A percentile compares a stretch with the other conserved stretches of the same genome.
Conservation (phyloP, 2,888 invertebrate genomes). For the Sminthurides aquaticus region DNA sequence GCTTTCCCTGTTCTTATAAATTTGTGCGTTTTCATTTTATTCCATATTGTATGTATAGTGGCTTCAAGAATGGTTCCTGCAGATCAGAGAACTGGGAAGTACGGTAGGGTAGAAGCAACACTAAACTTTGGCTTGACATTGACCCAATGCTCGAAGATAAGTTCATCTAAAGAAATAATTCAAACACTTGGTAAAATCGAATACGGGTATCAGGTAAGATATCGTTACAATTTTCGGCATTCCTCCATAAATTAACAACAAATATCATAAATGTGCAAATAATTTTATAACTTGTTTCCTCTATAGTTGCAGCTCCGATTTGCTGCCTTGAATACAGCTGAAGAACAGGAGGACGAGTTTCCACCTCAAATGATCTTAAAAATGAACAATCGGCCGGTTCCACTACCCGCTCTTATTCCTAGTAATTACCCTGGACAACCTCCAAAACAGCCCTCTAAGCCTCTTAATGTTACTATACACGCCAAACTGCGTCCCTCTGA, state of each 20-base stretch:
- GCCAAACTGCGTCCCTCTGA: constrained; percentile 78
- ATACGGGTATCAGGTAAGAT: constrained; percentile 26
- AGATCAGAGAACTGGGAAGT: constrained; percentile 7
- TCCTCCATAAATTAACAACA: no score
- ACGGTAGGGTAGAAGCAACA: neutral
- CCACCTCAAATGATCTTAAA: constrained; percentile 86
- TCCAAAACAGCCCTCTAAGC: constrained; percentile 89
- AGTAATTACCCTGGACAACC: constrained; percentile 95
- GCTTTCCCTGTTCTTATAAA: no score
- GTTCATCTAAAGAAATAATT: neutral
- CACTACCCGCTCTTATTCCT: constrained; percentile 83
- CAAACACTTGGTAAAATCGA: constrained; percentile 18
- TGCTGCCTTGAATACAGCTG: constrained; percentile 77
- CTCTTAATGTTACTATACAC: constrained; percentile 86
- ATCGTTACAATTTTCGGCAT: neutral
- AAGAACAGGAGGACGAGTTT: constrained; percentile 87
- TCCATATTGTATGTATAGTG: neutral
- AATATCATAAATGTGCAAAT: neutral
- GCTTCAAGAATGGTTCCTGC: neutral
- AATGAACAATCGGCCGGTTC: constrained; percentile 83
- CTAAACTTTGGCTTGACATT: constrained; percentile 9
- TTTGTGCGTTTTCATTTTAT: no score
- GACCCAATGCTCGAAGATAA: neutral
- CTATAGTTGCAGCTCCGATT: constrained; percentile 79
- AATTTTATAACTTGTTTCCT: neutral